Base-by-base conservation (phyloP, 2,797 vertebrate genomes). In the Gymnodraco acuticeps region DNA sequence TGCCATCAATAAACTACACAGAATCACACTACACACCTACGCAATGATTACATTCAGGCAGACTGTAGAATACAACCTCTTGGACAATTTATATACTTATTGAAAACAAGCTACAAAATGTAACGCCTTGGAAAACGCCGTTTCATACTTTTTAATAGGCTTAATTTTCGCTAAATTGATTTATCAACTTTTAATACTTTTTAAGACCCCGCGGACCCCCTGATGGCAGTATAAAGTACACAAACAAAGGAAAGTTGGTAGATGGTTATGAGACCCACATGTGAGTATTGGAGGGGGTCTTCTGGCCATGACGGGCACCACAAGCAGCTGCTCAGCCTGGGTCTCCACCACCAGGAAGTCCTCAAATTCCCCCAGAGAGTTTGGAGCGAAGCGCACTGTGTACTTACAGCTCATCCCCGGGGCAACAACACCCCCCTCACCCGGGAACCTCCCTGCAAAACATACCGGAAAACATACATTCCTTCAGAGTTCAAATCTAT, bases 391-490 rank as follows among this genome's bases (percentile, higher is more conserved):
- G 19, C 92, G 96, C 56, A 99, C 80, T 0, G 63, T 91, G 79
- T 97, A 97, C 76, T 96, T 96, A 82, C 98, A 99, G 56, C 94
- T 94, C 97, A 99, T 97, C 9, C 98, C 98, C 0, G 98, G 97
- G 59, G 98, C 98, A 15, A 99, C 92, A 64, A 96, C 87, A 1
- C 97, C 96, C 0, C 96, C 95, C 23, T 96, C 92, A 63, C 97
- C 96, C 3, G 98, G 98, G 71, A 98, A 99, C 90, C 94, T 96
- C 52, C 97, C 98, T 99, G 90, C 1, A 19, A 70, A 80, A 65
- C 47, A 64, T 31, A 55, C 19, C 14, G 48, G 6, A 61, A 38
- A 9, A 38, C 2, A 38, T 38, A 9, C 6, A 38, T 38, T 2
- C 33, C 33, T 38, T 38, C 33, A 38, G 33, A 38, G 33, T 38